phyloP scores from a whole-genome alignment of 2,888 invertebrate species.

The Mallateleia sp. region DNA sequence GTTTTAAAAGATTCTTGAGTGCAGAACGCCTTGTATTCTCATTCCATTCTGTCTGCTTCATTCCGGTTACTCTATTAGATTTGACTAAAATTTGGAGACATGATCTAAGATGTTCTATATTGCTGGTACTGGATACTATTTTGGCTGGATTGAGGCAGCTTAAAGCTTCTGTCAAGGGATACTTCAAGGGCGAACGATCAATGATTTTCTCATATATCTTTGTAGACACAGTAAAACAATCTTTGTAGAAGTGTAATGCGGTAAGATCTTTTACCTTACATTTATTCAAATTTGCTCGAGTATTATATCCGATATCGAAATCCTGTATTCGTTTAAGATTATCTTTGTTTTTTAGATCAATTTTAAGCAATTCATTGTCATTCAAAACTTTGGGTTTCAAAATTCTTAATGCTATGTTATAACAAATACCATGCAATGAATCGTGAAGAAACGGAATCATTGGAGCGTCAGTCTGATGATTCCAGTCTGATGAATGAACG shows the following conservation, averaged over 20 bases:
- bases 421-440: slow-evolving; percentile 17
- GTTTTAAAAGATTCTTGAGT: slow-evolving; percentile 6
- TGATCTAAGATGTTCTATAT: slow-evolving; percentile 3
- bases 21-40: slow-evolving; percentile 20
- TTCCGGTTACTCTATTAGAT: slow-evolving; percentile 14
- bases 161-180: slow-evolving; percentile 8
- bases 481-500: too few relatives aligned
- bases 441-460: slow-evolving; percentile 54
- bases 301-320: slow-evolving; percentile 9
- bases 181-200: slow-evolving; percentile 26
- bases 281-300: slow-evolving; percentile 5
- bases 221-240: slow-evolving; percentile 7
- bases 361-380: neutral
- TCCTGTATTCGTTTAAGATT: slow-evolving; percentile 20
- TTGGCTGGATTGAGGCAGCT: neutral
- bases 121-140: neutral
- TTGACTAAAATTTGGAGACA: slow-evolving; percentile 14
- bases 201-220: slow-evolving; percentile 18
- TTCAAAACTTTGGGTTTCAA: slow-evolving; percentile 3
- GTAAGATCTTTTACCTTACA: slow-evolving; percentile 17
- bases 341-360: slow-evolving; percentile 15
- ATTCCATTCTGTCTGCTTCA: slow-evolving; percentile 23
- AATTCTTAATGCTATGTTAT: slow-evolving; percentile 14
- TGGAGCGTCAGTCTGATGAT: slow-evolving; percentile 71
- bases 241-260: slow-evolving; percentile 26